Percentiles rank a stretch among this genome's conserved stretches.
Conservation (phyloP, 2,888 invertebrate genomes). For the Oxyteleia sp. region DNA sequence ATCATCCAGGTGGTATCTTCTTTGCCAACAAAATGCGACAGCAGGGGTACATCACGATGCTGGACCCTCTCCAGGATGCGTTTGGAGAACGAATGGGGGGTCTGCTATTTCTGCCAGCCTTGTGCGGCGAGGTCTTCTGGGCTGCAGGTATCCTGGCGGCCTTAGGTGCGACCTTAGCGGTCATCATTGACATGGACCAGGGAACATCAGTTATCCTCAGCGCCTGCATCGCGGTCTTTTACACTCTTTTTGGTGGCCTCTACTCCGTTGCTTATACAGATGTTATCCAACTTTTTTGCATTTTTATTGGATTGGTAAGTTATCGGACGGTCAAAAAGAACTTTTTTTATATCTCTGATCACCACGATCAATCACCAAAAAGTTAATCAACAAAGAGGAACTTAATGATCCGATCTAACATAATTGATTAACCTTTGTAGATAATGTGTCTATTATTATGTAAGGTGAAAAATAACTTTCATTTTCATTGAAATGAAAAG, state of each 20-base stretch:
- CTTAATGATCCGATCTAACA: neutral
- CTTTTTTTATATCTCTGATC: neutral
- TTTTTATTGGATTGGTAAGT: conserved; percentile 96
- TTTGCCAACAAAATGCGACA: no score
- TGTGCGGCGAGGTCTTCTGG: no score
- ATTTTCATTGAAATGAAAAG: neutral
- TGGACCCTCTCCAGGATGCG: no score
- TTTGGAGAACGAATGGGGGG: no score
- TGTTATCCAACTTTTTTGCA: conserved; percentile 99
- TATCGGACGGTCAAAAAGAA: neutral
- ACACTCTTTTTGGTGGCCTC: conserved; percentile 98
- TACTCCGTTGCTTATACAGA: conserved; percentile 99
- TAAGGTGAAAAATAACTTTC: neutral
- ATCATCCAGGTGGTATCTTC: no score
- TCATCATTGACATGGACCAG: conserved; percentile 98
- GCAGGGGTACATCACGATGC: no score
- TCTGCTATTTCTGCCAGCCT: no score
- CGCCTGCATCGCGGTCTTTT: conserved; percentile 98
- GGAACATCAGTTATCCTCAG: conserved; percentile 97
- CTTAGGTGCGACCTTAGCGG: conserved; percentile 97
- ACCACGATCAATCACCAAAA: neutral
- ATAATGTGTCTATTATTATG: neutral
- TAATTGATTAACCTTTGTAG: neutral
- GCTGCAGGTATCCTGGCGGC: conserved; percentile 99
- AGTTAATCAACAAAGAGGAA: neutral